Base-by-base conservation (phyloP, 2,888 invertebrate species). In the Cryptus viduatorius region DNA sequence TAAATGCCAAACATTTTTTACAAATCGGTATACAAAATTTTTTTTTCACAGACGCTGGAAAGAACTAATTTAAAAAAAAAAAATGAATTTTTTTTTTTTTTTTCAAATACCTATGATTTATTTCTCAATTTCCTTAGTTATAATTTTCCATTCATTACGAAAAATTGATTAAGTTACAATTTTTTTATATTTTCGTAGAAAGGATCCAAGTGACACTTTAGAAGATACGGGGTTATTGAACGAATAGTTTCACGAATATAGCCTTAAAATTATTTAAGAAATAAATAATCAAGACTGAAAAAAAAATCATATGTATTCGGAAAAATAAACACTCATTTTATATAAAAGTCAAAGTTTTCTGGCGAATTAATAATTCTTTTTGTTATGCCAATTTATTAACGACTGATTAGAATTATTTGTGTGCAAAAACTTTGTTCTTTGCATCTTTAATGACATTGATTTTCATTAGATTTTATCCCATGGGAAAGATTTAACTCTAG, bases 161-260 rank as follows among this genome's bases (percentile, higher is more conserved):
- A 37, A 37, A 37, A 37, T 37, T 37, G 1, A 37, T 37, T 37
- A 37, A 37, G 37, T 37, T 37, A 1, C 37, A 50, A 50, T n/a
- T 14, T 50, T 4, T 50, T n/a, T 50, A 50, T 50, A 4, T 50
- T n/a, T 50, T 50, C 50, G 50, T 50, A n/a, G 50, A 50, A 50
- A 50, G n/a, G 50, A n/a, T 50, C 4, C 14, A 50, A 14, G n/a
- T 50, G 50, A 50, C n/a, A 50, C 50, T 50, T 50, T 4, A n/a
- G 14, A 50, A 50, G 50, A n/a, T 50, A n/a, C n/a, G 50, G 50
- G 50, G n/a, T 50, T n/a, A 50, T 50, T 50, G 50, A 50, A 50
- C 50, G 50, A 50, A 50, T n/a, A 50, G 50, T 50, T 50, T 50
- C n/a, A 14, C 3, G 3, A 1, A 2, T 50, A 50, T 4, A n/a